These are phyloP conservation scores for Engystomops pustulosus DNA, from an alignment of 2,113 vertebrate species.

Conservation along the genomic window DNA sequence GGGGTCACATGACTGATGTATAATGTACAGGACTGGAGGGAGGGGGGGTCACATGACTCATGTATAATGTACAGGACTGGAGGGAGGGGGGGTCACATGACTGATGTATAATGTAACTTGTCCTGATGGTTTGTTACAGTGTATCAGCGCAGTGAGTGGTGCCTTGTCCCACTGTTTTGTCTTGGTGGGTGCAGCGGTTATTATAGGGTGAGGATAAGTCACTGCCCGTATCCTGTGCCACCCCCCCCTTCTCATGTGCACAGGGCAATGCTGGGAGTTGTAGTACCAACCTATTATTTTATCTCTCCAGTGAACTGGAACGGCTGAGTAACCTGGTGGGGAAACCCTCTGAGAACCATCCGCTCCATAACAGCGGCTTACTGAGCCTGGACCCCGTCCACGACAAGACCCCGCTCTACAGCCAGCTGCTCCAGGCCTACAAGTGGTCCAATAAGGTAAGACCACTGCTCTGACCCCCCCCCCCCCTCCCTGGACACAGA, in stretches of 20 bases:
- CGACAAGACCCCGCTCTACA: conserved; percentile 96
- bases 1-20: too few relatives aligned
- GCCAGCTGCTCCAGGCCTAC: conserved; percentile 96
- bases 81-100: background rate
- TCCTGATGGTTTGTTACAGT: background rate
- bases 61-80: too few relatives aligned
- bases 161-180: too few relatives aligned
- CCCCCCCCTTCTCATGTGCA: too few relatives aligned
- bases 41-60: background rate
- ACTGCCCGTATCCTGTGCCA: too few relatives aligned
- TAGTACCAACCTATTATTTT: background rate
- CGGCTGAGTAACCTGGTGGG: conserved; percentile 93
- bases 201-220: too few relatives aligned
- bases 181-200: too few relatives aligned
- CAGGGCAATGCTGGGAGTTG: background rate
- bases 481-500: too few relatives aligned
- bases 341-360: conserved; percentile 94
- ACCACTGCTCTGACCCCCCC: too few relatives aligned
- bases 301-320: conserved; percentile 85
- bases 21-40: background rate
- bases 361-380: conserved; percentile 93
- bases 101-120: too few relatives aligned
- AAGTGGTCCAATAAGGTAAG: conserved; percentile 99
- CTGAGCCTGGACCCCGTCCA: conserved; percentile 96
- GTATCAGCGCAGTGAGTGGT: background rate